Evolutionary conservation across 1,140 invertebrate species (phyloP).

Genomic region (Ceratitis capitata): DNA sequence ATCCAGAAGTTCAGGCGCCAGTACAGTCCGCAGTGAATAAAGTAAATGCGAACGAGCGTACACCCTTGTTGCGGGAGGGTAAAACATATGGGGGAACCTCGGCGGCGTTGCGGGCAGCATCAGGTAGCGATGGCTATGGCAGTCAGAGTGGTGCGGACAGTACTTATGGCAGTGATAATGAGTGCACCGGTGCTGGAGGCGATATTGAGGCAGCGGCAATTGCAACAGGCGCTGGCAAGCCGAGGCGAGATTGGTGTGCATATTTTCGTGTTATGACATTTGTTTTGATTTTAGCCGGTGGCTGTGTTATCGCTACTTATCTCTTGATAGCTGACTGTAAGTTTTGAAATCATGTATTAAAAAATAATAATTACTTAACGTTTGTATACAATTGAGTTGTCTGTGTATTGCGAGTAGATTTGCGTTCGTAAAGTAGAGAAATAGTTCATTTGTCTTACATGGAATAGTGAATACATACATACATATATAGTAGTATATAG

Average conservation of each 20-base stretch:
- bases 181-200: neutral
- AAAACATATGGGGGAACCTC: slow-evolving; percentile 2
- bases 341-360: neutral
- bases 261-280: slow-evolving; percentile 39
- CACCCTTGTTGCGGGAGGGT: slow-evolving; percentile 49
- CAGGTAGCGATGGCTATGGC: neutral
- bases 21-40: slow-evolving; percentile 18
- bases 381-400: slow-evolving; percentile 1
- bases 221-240: neutral
- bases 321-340: slow-evolving; percentile 45
- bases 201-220: neutral
- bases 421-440: neutral
- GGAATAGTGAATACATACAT: neutral
- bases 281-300: slow-evolving; percentile 36
- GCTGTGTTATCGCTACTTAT: slow-evolving; percentile 44
- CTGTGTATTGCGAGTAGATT: neutral
- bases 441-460: neutral
- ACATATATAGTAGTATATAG: too few relatives aligned
- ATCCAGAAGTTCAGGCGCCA: neutral
- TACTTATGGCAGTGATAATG: slow-evolving; percentile 16
- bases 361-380: neutral
- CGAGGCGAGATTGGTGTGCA: neutral
- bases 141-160: neutral
- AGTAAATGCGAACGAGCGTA: slow-evolving; percentile 48
- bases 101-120: neutral